Conservation (phyloP, 2,113 vertebrate species). For the Anarhynchus alexandrinus region DNA sequence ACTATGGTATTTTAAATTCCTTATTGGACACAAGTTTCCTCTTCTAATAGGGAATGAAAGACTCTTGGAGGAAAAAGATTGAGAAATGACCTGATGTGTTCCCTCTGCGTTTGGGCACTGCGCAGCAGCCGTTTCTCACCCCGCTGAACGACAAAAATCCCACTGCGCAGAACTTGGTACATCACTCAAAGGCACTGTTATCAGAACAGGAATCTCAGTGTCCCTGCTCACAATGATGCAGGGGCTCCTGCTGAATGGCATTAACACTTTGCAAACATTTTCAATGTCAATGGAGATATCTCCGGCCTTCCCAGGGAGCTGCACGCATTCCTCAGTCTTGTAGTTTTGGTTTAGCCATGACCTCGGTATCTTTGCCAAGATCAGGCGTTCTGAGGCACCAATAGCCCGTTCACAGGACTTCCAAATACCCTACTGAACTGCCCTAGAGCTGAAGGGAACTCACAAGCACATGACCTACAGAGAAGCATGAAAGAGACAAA, state of each 20-base stretch:
- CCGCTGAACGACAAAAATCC: background rate
- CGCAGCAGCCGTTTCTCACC: background rate
- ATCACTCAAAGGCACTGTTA: rapidly evolving
- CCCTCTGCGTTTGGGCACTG: background rate
- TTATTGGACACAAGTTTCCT: background rate
- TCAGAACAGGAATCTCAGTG: background rate
- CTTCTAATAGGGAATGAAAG: background rate
- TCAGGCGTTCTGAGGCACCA: background rate
- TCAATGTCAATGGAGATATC: background rate
- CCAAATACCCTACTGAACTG: background rate
- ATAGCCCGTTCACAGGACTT: rapidly evolving
- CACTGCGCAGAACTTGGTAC: rapidly evolving
- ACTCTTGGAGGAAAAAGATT: background rate
- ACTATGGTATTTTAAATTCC: background rate
- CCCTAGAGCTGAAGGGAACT: background rate
- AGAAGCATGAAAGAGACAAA: rapidly evolving
- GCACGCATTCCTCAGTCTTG: rapidly evolving
- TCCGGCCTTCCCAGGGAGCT: background rate
- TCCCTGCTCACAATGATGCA: background rate
- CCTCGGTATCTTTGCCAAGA: background rate
- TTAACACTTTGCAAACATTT: background rate
- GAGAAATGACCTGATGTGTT: rapidly evolving
- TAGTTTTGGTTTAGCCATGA: rapidly evolving
- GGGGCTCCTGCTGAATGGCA: background rate
- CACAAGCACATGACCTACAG: rapidly evolving